Evolutionary conservation across 2,888 invertebrate genomes (phyloP), one percentile per base, ranked within the genome.

Genomic region (Drosophila parthenogenetica): DNA sequence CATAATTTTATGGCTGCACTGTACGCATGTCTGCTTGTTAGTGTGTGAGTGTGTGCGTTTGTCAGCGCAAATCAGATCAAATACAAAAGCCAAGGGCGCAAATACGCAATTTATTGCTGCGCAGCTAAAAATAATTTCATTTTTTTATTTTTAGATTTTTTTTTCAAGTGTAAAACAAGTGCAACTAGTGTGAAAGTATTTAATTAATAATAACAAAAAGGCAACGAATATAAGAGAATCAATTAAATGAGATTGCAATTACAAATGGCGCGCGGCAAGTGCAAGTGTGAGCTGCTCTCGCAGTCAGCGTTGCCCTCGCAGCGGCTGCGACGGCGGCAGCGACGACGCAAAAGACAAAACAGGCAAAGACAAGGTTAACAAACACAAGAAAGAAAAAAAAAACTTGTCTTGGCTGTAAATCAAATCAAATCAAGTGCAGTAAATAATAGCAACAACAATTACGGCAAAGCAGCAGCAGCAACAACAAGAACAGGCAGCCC

Each of bases 351-450:
- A 71, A 81, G 65, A 76, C 81, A 73, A 86, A 86, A 75, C 73
- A 48, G 78, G 81, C 79, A 86, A 86, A 89, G 87, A 84, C 89
- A 87, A 87, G 87, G 89, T 80, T 76, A 73, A 73, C 65, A 43
- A 39, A 50, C 45, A 42, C 35, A 29, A 53, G 60, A 37, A 29
- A 53, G 60, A 37, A 53, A 48, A 49, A 42, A 67, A 76, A 79
- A 78, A 81, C 77, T 74, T 71, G 79, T 78, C 79, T 81, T 88
- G 88, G 75, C 77, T 80, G 81, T 82, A 86, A 88, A 88, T 89
- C 81, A 82, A 87, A 82, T 74, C 71, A 76, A 78, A 73, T 74
- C 64, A 88, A 83, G 78, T 88, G 88, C 83, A 83, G 71, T 80
- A 82, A 77, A 83, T 77, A 80, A 77, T 69, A 76, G 67, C 64